Conservation (phyloP, 2,113 vertebrate genomes). For the Tachycineta bicolor region DNA sequence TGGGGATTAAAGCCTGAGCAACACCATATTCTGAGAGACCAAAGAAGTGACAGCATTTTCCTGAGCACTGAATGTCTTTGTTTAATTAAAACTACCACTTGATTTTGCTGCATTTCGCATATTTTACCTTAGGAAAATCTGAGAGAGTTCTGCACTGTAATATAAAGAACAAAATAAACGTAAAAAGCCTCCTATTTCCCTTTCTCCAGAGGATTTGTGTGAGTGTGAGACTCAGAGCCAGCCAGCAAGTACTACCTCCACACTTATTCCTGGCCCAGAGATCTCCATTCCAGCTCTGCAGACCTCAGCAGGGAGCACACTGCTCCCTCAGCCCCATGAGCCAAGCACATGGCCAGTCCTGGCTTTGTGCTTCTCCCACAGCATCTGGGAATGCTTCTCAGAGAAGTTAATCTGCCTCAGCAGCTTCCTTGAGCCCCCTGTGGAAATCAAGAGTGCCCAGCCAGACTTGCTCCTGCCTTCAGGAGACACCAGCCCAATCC, state of each 20-base stretch:
- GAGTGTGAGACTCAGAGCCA: neutral
- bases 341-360: neutral
- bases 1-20: neutral
- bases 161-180: neutral
- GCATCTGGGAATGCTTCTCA: neutral
- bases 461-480: neutral
- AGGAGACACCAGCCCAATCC: neutral
- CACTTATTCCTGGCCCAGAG: neutral
- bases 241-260: neutral
- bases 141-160: neutral
- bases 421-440: neutral
- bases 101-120: neutral
- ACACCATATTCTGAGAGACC: neutral
- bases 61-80: accelerated
- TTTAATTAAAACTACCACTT: neutral
- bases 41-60: neutral
- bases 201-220: neutral
- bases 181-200: neutral
- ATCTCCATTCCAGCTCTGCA: neutral
- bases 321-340: neutral
- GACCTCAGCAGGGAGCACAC: neutral
- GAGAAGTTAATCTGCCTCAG: neutral
- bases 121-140: neutral
- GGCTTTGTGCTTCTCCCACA: neutral
- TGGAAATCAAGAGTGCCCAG: neutral